These are phyloP conservation scores for Tenthredo distinguenda DNA, from an alignment of 2,888 invertebrate species.

Conservation along the genomic window DNA sequence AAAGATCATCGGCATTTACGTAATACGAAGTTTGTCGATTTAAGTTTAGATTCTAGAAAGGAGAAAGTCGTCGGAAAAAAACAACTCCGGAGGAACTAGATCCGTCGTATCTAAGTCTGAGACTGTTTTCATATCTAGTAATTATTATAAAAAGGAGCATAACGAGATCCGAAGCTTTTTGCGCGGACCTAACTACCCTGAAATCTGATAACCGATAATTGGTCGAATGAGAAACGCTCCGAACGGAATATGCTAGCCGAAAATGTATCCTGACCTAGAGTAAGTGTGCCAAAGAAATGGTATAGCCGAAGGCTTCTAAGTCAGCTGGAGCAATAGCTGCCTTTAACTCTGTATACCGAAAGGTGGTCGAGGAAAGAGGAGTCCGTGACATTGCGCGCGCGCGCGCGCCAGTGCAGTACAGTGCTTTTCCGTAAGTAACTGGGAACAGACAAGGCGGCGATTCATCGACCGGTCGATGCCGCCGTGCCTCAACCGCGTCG, in stretches of 20 bases:
- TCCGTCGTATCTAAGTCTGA: too few species aligned
- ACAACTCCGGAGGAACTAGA: not conserved
- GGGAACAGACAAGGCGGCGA: conserved; percentile 54
- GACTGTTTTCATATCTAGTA: too few species aligned
- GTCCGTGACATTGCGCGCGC: conserved; percentile 74
- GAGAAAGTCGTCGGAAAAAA: not conserved
- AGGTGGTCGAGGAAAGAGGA: conserved; percentile 63
- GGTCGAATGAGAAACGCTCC: too few species aligned
- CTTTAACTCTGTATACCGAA: not conserved
- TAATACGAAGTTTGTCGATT: not conserved
- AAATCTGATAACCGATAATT: not conserved
- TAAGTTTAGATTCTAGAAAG: not conserved
- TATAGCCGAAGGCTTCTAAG: not conserved
- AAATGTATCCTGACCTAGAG: not conserved
- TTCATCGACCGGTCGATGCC: conserved; percentile 54
- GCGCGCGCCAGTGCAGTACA: conserved; percentile 57
- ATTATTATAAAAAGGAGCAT: not conserved
- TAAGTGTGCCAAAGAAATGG: conserved; percentile 59
- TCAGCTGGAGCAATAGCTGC: not conserved
- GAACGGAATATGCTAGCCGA: not conserved
- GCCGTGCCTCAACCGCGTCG: not conserved
- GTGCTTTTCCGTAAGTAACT: conserved; percentile 59
- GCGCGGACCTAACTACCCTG: not conserved
- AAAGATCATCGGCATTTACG: not conserved
- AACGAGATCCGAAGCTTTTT: not conserved